phyloP scores from a whole-genome alignment of 2,113 vertebrate species.

The Stigmatopora argus region DNA sequence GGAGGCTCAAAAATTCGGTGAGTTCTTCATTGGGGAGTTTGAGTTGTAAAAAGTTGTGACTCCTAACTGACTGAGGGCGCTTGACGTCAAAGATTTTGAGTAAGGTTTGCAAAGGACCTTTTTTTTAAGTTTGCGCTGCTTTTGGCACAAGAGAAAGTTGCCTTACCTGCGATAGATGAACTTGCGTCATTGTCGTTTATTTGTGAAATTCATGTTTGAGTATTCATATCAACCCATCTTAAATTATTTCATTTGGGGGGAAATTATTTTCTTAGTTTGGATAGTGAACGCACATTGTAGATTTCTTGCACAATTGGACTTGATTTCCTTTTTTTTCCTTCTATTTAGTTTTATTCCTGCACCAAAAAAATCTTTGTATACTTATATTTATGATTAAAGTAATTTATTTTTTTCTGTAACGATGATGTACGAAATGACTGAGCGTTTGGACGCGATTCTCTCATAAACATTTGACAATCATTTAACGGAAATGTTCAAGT shows the following conservation, averaged over 20 bases:
- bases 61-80: too few species aligned
- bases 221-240: slow-evolving; percentile 16
- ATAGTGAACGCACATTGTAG: slow-evolving; percentile 18
- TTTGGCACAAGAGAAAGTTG: slow-evolving; percentile 29
- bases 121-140: neutral
- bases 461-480: slow-evolving; percentile 29
- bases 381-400: slow-evolving; percentile 16
- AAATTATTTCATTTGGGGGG: slow-evolving; percentile 22
- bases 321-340: slow-evolving; percentile 4
- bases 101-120: neutral
- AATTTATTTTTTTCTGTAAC: neutral
- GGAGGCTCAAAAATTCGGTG: neutral
- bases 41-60: neutral
- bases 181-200: slow-evolving; percentile 3
- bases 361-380: slow-evolving; percentile 2
- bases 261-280: slow-evolving; percentile 15
- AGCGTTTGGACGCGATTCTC: neutral
- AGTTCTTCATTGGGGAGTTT: neutral
- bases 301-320: slow-evolving; percentile 41
- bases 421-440: neutral
- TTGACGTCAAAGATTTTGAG: neutral
- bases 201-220: neutral
- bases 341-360: slow-evolving; percentile 2
- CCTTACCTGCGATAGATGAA: slow-evolving; percentile 40
- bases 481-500: neutral